Conservation (phyloP, 1,140 invertebrate species). For the Pseudomyrmex flavicornis region DNA sequence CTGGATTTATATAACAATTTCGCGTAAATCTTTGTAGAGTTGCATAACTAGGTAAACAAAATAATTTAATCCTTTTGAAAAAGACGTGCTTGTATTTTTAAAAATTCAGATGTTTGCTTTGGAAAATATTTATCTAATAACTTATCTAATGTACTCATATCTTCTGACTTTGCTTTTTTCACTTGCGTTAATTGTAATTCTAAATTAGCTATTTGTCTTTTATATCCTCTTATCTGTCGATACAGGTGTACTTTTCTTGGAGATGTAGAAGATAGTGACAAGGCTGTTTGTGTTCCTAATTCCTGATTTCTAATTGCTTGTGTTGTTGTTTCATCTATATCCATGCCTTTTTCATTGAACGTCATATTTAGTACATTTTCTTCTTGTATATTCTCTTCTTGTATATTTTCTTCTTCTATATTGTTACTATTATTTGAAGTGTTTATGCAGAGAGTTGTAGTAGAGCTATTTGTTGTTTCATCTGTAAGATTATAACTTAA, state of each 20-base stretch:
- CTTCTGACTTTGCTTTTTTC: conserved; percentile 2
- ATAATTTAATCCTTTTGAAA: conserved; percentile 2
- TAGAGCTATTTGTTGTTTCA: background rate
- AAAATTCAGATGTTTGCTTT: conserved; percentile 16
- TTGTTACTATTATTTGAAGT: background rate
- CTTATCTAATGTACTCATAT: conserved; percentile 18
- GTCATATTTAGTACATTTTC: background rate
- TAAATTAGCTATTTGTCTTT: conserved; percentile 15
- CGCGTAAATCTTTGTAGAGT: background rate
- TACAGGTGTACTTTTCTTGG: background rate
- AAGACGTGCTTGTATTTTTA: background rate
- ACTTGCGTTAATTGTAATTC: background rate
- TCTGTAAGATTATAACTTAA: background rate
- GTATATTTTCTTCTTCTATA: too few species aligned
- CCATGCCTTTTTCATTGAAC: background rate
- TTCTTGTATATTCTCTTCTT: background rate
- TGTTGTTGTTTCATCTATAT: conserved; percentile 1
- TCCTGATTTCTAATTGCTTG: conserved; percentile 1
- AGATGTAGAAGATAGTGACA: background rate
- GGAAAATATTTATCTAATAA: conserved; percentile 10
- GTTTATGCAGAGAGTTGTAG: background rate
- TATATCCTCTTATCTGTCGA: conserved; percentile 6
- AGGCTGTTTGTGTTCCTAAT: background rate
- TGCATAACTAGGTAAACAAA: background rate
- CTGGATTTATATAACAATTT: background rate